Base-by-base conservation (phyloP, 2,797 vertebrate genomes). In the Echeneis naucrates region DNA sequence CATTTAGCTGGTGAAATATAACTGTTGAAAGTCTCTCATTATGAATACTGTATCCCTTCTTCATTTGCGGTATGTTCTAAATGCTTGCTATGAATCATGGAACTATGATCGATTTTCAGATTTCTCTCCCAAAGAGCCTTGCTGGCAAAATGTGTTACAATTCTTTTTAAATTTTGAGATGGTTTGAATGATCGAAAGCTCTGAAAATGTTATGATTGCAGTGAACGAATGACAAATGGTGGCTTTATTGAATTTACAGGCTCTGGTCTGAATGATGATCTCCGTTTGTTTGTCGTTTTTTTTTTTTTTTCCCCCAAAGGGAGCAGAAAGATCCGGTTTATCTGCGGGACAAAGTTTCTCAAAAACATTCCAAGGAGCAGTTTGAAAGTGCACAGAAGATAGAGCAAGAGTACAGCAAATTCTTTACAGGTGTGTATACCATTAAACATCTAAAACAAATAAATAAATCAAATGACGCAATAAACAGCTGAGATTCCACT, bases 311-410 rank as follows among this genome's bases (percentile, higher is more conserved):
- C 6, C 30, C 6, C 30, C 61, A 0, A 83, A 99, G 97, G 92
- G 97, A 98, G 73, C 97, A 98, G 89, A 98, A 97, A 89, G 97
- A 99, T 90, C 97, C 97, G 0, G 79, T 97, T 74, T 99, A 97
- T 95, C 93, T 98, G 90, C 94, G 96, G 89, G 97, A 99, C 93
- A 99, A 98, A 94, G 96, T 99, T 70, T 98, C 98, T 77, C 97
- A 99, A 90, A 98, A 98, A 95, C 97, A 99, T 98, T 99, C 97
- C 97, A 99, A 99, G 97, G 97, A 99, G 89, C 98, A 98, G 77
- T 99, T 96, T 94, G 97, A 99, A 90, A 95, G 93, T 17, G 96
- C 97, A 79, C 97, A 97, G 93, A 98, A 97, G 92, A 96, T 96
- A 26, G 97, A 99, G 79, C 97, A 98, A 84, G 98, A 99, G 44